Percentiles rank a stretch among this genome's conserved stretches.
Evolutionary conservation across 2,113 vertebrate species (phyloP).

Genomic region (Pangasianodon hypophthalmus): DNA sequence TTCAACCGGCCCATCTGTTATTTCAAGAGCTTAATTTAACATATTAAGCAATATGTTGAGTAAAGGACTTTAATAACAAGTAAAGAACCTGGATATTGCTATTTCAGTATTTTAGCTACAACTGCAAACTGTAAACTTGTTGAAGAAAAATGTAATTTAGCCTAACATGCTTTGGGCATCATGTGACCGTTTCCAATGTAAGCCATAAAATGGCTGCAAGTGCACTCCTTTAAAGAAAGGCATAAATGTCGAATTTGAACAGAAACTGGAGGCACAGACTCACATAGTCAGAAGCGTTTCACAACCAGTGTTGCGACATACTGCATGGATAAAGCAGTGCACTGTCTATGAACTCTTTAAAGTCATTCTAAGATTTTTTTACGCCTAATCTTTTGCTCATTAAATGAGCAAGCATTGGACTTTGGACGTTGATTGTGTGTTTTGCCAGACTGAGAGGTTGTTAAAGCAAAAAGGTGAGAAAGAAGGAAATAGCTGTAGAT

Average conservation of each 20-base stretch:
- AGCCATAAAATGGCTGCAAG: constrained; percentile 10
- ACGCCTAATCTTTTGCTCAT: not conserved
- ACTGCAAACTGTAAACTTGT: not conserved
- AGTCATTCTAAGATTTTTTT: constrained; percentile 2
- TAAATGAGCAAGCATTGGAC: constrained; percentile 17
- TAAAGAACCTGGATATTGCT: not conserved
- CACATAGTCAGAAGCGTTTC: constrained; percentile 15
- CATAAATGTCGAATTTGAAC: not conserved
- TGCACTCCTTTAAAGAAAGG: not conserved
- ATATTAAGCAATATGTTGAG: not conserved
- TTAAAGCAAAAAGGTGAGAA: not conserved
- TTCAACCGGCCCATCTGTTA: not conserved
- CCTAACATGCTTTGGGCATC: not conserved
- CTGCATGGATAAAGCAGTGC: constrained; percentile 19
- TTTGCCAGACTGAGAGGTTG: not conserved
- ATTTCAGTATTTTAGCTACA: not conserved
- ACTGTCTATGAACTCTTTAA: constrained; percentile 22
- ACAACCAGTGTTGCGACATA: constrained; percentile 33
- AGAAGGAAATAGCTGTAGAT: not conserved
- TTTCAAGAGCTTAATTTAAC: not conserved
- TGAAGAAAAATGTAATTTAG: not conserved
- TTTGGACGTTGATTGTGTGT: constrained; percentile 11
- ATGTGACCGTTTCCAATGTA: not conserved
- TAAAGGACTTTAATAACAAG: not conserved
- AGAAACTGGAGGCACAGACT: not conserved